phyloP scores from a whole-genome alignment of 2,797 vertebrate genomes.

The Phylloscopus collybita region DNA sequence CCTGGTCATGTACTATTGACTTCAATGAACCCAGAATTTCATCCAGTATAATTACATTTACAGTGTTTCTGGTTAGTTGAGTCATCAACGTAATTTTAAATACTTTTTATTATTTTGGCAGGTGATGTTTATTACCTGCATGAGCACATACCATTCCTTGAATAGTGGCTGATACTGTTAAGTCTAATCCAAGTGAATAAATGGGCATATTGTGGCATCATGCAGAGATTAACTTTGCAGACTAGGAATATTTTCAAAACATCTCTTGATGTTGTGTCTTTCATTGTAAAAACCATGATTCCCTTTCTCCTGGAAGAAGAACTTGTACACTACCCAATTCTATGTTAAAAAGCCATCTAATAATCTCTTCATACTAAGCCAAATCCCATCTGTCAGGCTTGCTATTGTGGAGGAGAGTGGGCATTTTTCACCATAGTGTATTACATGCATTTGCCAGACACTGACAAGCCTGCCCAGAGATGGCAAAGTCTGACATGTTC shows the following conservation, averaged over 20 bases:
- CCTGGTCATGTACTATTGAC: conserved; percentile 2
- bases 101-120: not conserved
- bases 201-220: not conserved
- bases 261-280: not conserved
- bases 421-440: not conserved
- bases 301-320: not conserved
- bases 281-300: not conserved
- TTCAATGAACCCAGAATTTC: not conserved
- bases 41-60: not conserved
- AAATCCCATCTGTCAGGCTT: not conserved
- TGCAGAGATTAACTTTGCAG: not conserved
- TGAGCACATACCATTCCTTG: not conserved
- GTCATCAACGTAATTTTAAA: not conserved
- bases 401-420: not conserved
- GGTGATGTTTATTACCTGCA: not conserved
- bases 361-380: not conserved
- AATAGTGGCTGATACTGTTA: not conserved
- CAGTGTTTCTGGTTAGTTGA: not conserved
- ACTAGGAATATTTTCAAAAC: not conserved
- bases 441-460: rapidly evolving
- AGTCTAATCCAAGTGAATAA: not conserved
- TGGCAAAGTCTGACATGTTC: not conserved
- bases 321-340: rapidly evolving
- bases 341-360: not conserved
- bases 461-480: not conserved